Conservation (phyloP, 2,113 vertebrate genomes). For the Salvator merianae region DNA sequence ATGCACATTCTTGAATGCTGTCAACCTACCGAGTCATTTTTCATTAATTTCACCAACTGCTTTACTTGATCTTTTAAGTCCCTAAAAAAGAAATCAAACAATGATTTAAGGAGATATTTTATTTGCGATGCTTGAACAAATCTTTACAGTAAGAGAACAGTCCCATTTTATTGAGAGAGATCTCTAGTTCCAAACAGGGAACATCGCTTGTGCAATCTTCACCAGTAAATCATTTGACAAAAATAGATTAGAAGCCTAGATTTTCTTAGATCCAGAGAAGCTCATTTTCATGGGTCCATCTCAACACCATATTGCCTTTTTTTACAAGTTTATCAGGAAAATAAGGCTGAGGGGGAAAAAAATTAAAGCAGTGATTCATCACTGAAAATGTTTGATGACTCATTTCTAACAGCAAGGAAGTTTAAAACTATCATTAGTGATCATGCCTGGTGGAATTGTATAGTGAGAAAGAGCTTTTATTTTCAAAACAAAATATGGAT, state of each 20-base stretch:
- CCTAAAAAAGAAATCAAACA: constrained; percentile 67
- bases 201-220: background rate
- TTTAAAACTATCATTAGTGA: background rate
- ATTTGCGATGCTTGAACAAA: background rate
- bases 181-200: background rate
- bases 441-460: background rate
- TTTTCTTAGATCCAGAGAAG: background rate
- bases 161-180: background rate
- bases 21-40: constrained; percentile 79
- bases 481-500: constrained; percentile 1
- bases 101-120: constrained; percentile 10
- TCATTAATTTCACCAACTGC: constrained; percentile 83
- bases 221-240: constrained; percentile 6
- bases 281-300: background rate
- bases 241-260: constrained; percentile 3
- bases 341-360: background rate
- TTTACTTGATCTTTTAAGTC: constrained; percentile 80
- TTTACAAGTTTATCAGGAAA: background rate
- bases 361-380: background rate
- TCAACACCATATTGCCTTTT: background rate
- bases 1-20: constrained; percentile 5
- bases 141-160: constrained; percentile 1
- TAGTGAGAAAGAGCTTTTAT: background rate
- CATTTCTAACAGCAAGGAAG: background rate
- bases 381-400: background rate